Evolutionary conservation across 2,888 invertebrate species (phyloP).

Genomic region (Zelleria hepariella): DNA sequence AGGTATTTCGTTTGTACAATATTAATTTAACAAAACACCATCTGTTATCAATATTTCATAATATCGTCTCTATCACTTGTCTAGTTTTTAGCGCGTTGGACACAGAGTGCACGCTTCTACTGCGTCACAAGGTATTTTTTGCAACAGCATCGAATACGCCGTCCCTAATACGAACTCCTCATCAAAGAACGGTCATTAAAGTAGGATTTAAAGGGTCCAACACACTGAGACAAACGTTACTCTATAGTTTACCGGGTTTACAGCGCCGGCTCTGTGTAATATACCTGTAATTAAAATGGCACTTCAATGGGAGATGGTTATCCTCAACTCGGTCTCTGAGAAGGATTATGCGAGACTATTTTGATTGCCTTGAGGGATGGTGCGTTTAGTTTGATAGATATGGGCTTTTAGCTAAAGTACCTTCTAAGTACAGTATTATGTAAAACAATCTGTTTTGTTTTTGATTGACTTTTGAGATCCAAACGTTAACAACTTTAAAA

Average conservation of each 20-base stretch:
- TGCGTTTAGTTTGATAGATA: neutral
- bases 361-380: neutral
- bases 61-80: no score
- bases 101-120: no score
- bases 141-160: conserved; percentile 18
- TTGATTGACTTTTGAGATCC: no score
- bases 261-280: conserved; percentile 16
- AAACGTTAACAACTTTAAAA: no score
- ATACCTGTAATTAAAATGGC: conserved; percentile 50
- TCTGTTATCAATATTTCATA: no score
- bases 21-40: no score
- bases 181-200: conserved; percentile 59
- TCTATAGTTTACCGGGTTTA: conserved; percentile 17
- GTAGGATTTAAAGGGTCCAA: conserved; percentile 68
- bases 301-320: conserved; percentile 32
- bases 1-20: no score
- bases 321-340: neutral
- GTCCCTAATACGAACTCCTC: conserved; percentile 19
- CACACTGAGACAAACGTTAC: conserved; percentile 60
- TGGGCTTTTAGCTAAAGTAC: neutral
- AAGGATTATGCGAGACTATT: neutral
- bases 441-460: no score
- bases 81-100: no score
- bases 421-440: neutral
- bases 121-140: no score